Evolutionary conservation across 2,113 vertebrate species (phyloP).

Genomic region (Lucifuga dentata): DNA sequence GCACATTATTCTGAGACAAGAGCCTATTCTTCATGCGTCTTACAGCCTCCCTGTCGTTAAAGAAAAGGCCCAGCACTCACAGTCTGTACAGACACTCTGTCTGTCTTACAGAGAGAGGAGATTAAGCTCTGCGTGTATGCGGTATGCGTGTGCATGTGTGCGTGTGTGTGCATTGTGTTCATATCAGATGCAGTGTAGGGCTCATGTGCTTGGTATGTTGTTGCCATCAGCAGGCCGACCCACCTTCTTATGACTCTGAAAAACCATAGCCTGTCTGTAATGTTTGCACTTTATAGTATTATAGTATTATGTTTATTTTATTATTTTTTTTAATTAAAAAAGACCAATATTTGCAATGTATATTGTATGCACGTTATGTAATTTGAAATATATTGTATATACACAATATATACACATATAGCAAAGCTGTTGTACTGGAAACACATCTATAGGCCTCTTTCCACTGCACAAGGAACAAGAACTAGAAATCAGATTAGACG

Average conservation of each 20-base stretch:
- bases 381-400: too few species aligned
- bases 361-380: too few species aligned
- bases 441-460: too few species aligned
- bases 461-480: too few species aligned
- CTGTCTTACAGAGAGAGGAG: constrained; percentile 40
- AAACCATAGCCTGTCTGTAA: neutral
- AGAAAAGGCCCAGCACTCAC: constrained; percentile 42
- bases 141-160: constrained; percentile 23
- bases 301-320: too few species aligned
- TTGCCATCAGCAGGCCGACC: constrained; percentile 2
- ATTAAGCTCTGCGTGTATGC: constrained; percentile 45
- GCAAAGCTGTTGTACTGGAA: too few species aligned
- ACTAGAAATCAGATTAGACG: too few species aligned
- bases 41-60: constrained; percentile 41
- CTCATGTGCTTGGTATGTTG: constrained; percentile 24
- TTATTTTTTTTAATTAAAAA: too few species aligned
- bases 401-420: too few species aligned
- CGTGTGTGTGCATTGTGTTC: constrained; percentile 37
- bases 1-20: constrained; percentile 51
- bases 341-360: too few species aligned
- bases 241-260: neutral
- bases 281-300: too few species aligned
- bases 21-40: constrained; percentile 55
- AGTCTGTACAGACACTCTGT: constrained; percentile 45
- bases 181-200: constrained; percentile 39